Conservation (phyloP, 2,888 invertebrate genomes). For the Eristalis pertinax region DNA sequence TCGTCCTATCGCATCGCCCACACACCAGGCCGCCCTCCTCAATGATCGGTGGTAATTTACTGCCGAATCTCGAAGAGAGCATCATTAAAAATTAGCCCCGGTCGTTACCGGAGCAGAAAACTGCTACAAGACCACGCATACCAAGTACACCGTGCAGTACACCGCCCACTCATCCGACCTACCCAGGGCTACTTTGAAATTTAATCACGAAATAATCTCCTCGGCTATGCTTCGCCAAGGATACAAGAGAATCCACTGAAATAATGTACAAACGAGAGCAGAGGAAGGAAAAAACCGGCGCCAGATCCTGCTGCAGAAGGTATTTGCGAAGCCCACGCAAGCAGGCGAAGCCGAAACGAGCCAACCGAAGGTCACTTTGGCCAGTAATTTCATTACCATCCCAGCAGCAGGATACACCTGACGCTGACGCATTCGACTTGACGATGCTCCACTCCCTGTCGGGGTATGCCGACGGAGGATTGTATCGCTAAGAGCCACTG, state of each 20-base stretch:
- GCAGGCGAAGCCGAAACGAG: not conserved
- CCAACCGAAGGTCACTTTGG: conserved; percentile 20
- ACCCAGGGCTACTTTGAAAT: conserved; percentile 33
- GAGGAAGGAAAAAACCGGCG: not conserved
- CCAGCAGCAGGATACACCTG: conserved; percentile 1
- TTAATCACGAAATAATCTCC: conserved; percentile 55
- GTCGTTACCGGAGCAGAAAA: conserved; percentile 12
- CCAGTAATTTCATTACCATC: conserved; percentile 39
- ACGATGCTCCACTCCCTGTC: not conserved
- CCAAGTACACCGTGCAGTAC: conserved; percentile 1
- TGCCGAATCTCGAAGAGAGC: not conserved
- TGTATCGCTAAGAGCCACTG: not conserved
- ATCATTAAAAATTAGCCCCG: conserved; percentile 16
- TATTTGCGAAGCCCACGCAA: conserved; percentile 28
- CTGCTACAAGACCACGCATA: conserved; percentile 34
- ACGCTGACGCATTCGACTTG: conserved; percentile 19
- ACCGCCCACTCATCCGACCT: not conserved
- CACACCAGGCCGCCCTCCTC: not conserved
- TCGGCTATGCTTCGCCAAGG: not conserved
- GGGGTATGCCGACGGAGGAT: not conserved
- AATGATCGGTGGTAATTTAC: conserved; percentile 2
- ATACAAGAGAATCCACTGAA: not conserved
- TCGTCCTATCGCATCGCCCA: too few relatives aligned
- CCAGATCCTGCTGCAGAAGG: conserved; percentile 6
- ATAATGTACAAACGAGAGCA: not conserved